Conservation (phyloP, 2,113 vertebrate genomes). For the Gymnorhina tibicen region DNA sequence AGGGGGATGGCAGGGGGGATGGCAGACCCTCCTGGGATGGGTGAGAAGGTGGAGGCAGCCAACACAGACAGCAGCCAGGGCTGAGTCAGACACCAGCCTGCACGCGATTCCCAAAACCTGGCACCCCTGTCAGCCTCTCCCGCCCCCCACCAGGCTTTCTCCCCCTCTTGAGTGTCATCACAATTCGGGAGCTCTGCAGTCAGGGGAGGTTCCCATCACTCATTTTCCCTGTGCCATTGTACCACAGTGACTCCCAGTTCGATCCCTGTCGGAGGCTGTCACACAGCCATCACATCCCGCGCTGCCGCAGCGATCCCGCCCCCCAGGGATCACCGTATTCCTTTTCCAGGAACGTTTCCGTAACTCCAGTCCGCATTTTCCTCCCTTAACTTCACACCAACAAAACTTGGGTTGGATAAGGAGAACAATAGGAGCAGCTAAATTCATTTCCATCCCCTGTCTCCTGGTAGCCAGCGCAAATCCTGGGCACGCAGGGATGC, state of each 20-base stretch:
- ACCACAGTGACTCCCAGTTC: neutral
- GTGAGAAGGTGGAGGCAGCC: neutral
- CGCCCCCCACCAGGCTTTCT: too few relatives aligned
- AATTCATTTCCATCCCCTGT: neutral
- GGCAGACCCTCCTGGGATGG: neutral
- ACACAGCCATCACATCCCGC: neutral
- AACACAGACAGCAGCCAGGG: neutral
- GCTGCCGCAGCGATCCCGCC: neutral
- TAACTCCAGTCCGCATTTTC: neutral
- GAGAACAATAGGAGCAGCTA: neutral
- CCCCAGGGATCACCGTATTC: neutral
- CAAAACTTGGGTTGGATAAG: neutral
- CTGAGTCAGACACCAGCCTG: neutral
- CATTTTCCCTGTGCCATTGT: neutral
- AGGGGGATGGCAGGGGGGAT: neutral
- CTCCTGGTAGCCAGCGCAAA: neutral
- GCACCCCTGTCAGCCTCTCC: neutral
- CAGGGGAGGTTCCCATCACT: neutral
- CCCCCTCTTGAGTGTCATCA: neutral
- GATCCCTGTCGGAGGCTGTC: neutral
- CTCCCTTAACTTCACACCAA: neutral
- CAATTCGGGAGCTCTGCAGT: neutral
- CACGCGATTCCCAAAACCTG: fast-evolving
- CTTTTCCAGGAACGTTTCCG: neutral
- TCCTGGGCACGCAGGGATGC: neutral